phyloP scores from a whole-genome alignment of 2,797 vertebrate species.

The Anolis apletophallus region DNA sequence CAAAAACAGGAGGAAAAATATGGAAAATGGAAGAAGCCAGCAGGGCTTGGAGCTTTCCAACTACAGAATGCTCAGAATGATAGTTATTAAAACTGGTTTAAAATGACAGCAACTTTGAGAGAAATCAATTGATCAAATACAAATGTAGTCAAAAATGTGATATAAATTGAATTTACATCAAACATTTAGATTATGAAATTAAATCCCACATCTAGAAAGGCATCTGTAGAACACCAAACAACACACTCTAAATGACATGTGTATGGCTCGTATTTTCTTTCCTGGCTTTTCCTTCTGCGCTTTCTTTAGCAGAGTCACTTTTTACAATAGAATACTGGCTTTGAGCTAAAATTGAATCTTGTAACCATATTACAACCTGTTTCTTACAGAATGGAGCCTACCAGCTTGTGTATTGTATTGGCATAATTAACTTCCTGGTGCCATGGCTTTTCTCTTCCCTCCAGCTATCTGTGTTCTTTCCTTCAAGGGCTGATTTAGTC shows the following conservation, averaged over 20 bases:
- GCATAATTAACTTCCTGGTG: background rate
- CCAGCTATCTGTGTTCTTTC: constrained; percentile 4
- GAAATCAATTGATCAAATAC: background rate
- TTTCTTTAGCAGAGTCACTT: background rate
- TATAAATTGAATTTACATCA: background rate
- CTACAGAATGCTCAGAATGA: background rate
- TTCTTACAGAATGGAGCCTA: background rate
- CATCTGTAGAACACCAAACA: background rate
- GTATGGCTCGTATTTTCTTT: background rate
- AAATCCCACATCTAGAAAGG: background rate
- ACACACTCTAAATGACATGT: background rate
- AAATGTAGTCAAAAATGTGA: background rate
- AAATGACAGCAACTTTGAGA: background rate
- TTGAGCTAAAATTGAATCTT: background rate
- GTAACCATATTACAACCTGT: background rate
- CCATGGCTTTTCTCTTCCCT: background rate
- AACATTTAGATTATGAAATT: background rate
- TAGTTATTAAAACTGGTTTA: background rate
- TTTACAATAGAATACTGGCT: background rate
- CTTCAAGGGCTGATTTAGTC: constrained; percentile 2
- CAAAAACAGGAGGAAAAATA: background rate
- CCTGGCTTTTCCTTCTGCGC: too few species aligned
- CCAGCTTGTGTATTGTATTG: background rate
- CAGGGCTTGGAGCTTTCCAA: background rate
- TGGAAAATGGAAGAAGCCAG: background rate